phyloP scores from a whole-genome alignment of 2,113 vertebrate species.

The Chrysemys picta region DNA sequence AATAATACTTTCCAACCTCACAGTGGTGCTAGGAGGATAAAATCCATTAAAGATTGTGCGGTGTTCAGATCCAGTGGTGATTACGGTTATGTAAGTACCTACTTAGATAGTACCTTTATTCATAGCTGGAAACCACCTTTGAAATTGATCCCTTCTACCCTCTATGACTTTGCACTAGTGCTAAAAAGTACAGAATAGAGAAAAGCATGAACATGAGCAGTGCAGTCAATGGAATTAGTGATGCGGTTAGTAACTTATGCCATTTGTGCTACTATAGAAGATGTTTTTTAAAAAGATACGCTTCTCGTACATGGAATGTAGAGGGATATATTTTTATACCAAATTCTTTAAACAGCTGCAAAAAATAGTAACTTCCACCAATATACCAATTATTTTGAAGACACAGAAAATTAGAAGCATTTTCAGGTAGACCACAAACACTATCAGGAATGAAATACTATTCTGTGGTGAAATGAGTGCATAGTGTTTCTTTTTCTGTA shows the following conservation, averaged over 20 bases:
- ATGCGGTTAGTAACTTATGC: slow-evolving; percentile 10
- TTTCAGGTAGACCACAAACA: neutral
- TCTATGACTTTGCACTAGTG: neutral
- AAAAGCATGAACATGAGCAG: slow-evolving; percentile 32
- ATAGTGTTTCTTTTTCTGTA: neutral
- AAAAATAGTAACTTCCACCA: neutral
- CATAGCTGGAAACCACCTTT: neutral
- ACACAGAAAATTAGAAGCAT: neutral
- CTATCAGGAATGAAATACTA: neutral
- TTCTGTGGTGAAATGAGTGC: neutral
- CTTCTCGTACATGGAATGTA: neutral
- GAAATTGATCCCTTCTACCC: neutral
- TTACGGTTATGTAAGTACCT: neutral
- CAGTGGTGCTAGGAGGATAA: neutral
- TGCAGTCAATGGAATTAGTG: slow-evolving; percentile 1
- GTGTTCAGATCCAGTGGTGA: neutral
- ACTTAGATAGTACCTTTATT: neutral
- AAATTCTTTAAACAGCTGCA: slow-evolving; percentile 3
- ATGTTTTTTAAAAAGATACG: neutral
- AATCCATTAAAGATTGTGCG: neutral
- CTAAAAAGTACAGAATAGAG: slow-evolving; percentile 11
- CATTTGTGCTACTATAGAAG: neutral
- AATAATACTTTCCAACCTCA: neutral
- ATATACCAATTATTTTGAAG: neutral
- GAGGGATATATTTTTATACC: neutral